These are phyloP conservation scores for Cebidichthys violaceus DNA, from an alignment of 2,113 vertebrate genomes.

Conservation along the genomic window DNA sequence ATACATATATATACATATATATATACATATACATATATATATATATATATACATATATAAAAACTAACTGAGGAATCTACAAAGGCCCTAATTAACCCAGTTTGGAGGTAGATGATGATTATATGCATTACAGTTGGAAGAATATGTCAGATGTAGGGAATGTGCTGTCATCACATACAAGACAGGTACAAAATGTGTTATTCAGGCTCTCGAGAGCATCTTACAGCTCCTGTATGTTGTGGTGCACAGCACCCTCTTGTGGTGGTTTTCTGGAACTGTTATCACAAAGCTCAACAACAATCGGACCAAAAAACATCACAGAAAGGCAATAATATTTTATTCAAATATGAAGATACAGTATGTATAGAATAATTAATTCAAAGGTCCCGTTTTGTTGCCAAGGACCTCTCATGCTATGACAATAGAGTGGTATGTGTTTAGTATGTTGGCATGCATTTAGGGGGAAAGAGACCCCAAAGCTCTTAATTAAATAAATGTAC, in stretches of 20 bases:
- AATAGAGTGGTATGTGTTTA: slow-evolving; percentile 57
- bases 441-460: slow-evolving; percentile 79
- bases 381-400: slow-evolving; percentile 46
- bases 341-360: slow-evolving; percentile 81
- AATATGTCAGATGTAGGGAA: not conserved
- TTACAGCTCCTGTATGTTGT: not conserved
- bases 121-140: not conserved
- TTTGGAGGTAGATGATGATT: not conserved
- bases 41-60: too few species aligned
- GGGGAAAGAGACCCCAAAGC: slow-evolving; percentile 46
- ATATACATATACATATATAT: not conserved
- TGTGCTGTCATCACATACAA: not conserved
- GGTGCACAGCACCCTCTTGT: slow-evolving; percentile 54
- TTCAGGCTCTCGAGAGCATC: not conserved
- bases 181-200: slow-evolving; percentile 7
- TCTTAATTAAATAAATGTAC: slow-evolving; percentile 55
- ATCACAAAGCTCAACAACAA: not conserved
- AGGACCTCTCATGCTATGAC: slow-evolving; percentile 72
- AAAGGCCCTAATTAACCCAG: not conserved
- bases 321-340: slow-evolving; percentile 82
- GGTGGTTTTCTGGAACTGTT: slow-evolving; percentile 29
- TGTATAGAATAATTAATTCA: slow-evolving; percentile 67
- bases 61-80: not conserved
- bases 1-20: not conserved
- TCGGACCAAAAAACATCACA: slow-evolving; percentile 23